Percentiles rank a stretch among this genome's conserved stretches.
phyloP scores from a whole-genome alignment of 2,113 vertebrate species.

The Strigops habroptila region DNA sequence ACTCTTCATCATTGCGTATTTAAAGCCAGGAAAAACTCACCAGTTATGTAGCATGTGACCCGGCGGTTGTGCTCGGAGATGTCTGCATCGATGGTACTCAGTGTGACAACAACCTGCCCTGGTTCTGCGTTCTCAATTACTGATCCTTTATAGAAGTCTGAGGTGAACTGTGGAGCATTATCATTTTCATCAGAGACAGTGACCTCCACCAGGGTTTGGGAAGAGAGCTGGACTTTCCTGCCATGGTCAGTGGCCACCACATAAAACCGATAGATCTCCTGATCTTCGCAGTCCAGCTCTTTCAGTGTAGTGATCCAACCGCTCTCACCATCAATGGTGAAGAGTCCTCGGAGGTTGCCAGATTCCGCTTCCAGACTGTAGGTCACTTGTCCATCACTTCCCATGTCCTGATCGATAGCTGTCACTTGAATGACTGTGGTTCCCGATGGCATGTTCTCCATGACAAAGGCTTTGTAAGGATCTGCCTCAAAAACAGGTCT shows the following conservation, averaged over 20 bases:
- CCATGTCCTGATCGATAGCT: conserved; percentile 92
- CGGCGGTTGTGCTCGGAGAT: conserved; percentile 87
- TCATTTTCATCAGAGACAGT: conserved; percentile 93
- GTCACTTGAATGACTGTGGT: conserved; percentile 96
- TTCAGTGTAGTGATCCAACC: conserved; percentile 90
- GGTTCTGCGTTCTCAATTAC: conserved; percentile 85
- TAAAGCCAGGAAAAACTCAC: conserved; percentile 63
- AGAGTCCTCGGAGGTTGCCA: conserved; percentile 73
- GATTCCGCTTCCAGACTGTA: conserved; percentile 82
- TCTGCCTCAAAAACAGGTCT: conserved; percentile 91
- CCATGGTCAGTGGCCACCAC: conserved; percentile 92
- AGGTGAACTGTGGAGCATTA: conserved; percentile 86
- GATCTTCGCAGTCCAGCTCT: conserved; percentile 85
- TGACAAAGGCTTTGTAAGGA: conserved; percentile 89
- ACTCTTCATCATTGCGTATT: neutral
- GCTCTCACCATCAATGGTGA: conserved; percentile 85
- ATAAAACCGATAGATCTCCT: conserved; percentile 79
- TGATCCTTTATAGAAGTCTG: conserved; percentile 83
- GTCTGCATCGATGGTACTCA: conserved; percentile 86
- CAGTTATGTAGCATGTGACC: conserved; percentile 93
- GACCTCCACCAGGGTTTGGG: conserved; percentile 89
- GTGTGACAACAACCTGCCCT: conserved; percentile 79
- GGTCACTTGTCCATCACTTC: conserved; percentile 87
- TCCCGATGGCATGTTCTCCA: conserved; percentile 92
- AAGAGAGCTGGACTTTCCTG: conserved; percentile 82